Base-by-base conservation (phyloP, 2,888 invertebrate species). In the Microctonus aethiopoides region DNA sequence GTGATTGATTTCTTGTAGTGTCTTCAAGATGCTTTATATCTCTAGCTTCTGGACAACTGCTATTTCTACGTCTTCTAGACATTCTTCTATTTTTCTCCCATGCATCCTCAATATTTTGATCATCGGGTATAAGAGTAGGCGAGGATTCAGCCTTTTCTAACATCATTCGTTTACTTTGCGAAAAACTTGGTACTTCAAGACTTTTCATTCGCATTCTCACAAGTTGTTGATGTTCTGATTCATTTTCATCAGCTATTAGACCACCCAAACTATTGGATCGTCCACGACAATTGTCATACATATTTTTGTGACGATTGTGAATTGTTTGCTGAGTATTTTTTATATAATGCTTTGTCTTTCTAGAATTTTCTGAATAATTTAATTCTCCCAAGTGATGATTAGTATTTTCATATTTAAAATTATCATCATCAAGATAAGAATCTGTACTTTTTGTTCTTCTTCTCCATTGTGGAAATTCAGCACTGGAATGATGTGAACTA, bases 121-220 rank as follows among this genome's bases (percentile, higher is more conserved):
- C 80, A 52, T 79, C 79, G 72, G 81, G 80, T 10, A 81, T 80
- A 4, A 86, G 70, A 6, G 80, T 75, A 22, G 86, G 85, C 70
- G 84, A 83, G 2, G 86, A 86, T 32, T 84, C 85, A 1, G 86
- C 82, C n/a, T 84, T 81, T 22, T 75, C 77, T 10, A 80, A 65
- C 78, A 78, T 80, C 75, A 78, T 75, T 41, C 76, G 73, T 59
- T 76, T 81, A 59, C 78, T 80, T 54, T 80, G 77, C 22, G 74
- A 72, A 36, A 79, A 74, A 9, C 70, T 80, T 46, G 79, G 77
- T 5, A 78, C 75, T 3, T 67, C 71, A 20, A 76, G 68, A 69
- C 75, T 77, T 57, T 77, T 74, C 29, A 70, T 72, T 34, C 68
- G 66, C 46, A 52, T 72, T 67, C 34, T 65, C 32, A 70, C 29